A percentile compares a stretch with the other conserved stretches of the same genome.
Evolutionary conservation across 2,113 vertebrate species (phyloP).

Genomic region (Pterocles gutturalis): DNA sequence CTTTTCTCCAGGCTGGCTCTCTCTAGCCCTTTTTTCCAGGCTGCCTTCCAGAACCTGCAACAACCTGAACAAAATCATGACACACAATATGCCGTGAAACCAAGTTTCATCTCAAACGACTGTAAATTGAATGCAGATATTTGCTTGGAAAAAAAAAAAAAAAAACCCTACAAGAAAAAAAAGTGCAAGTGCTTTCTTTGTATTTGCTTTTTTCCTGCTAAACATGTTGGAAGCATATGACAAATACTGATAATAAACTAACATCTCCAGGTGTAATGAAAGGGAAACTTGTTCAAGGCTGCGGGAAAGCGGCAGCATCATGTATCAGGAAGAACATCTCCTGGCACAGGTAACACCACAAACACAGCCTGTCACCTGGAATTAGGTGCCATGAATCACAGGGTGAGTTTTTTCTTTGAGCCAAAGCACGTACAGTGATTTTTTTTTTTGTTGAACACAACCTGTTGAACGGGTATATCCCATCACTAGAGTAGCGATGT

Average conservation of each 20-base stretch:
- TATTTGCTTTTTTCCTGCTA: not conserved
- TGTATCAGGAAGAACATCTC: not conserved
- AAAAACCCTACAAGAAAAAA: not conserved
- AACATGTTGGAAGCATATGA: not conserved
- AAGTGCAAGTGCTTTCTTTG: no score
- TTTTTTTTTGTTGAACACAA: not conserved
- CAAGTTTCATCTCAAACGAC: not conserved
- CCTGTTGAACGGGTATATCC: no score
- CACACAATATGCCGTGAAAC: not conserved
- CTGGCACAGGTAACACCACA: not conserved
- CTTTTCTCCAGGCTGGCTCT: not conserved
- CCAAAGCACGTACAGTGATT: accelerated
- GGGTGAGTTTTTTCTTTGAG: accelerated
- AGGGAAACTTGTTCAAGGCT: not conserved
- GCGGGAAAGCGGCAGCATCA: not conserved
- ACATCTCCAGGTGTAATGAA: not conserved
- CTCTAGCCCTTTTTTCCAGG: not conserved
- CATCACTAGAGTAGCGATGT: not conserved
- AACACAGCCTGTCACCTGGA: not conserved
- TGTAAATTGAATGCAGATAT: not conserved
- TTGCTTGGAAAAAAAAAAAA: not conserved
- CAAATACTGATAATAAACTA: not conserved
- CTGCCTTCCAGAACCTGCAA: not conserved
- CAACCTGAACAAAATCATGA: not conserved
- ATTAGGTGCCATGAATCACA: not conserved